These are phyloP conservation scores for Halcyon leucocephala DNA, from an alignment of 2,797 vertebrate genomes.

Conservation along the genomic window DNA sequence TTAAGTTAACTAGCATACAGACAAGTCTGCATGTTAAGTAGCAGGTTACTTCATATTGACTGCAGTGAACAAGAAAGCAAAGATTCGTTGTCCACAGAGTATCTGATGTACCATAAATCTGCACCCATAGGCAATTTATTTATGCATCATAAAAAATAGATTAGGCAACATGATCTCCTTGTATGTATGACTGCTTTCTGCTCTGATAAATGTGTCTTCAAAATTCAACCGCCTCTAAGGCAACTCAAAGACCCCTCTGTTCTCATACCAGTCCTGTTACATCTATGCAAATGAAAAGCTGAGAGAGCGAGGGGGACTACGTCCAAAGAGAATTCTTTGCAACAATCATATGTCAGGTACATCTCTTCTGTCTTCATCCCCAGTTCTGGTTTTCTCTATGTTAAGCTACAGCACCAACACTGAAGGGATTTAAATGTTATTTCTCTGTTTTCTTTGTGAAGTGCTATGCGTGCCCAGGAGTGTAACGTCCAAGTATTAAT, in stretches of 20 bases:
- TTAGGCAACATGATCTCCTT: neutral
- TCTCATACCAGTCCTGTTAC: neutral
- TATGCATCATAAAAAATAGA: neutral
- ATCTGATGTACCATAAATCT: neutral
- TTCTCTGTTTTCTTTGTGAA: neutral
- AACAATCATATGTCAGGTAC: neutral
- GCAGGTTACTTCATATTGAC: neutral
- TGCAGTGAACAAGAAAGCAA: neutral
- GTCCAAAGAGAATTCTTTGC: neutral
- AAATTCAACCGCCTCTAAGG: neutral
- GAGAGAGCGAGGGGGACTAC: neutral
- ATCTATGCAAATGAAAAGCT: neutral
- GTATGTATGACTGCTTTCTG: neutral
- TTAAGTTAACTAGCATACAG: neutral
- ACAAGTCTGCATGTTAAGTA: neutral
- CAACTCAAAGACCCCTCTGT: neutral
- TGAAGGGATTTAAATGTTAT: neutral
- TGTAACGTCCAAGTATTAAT: accelerated
- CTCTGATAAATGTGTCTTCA: neutral
- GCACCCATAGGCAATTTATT: neutral
- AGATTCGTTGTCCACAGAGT: accelerated
- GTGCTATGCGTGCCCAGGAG: neutral
- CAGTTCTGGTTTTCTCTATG: neutral
- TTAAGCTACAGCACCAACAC: neutral
- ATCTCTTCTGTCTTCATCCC: neutral